Base-by-base conservation (phyloP, 1,140 invertebrate genomes). In the Drosophila lowei region DNA sequence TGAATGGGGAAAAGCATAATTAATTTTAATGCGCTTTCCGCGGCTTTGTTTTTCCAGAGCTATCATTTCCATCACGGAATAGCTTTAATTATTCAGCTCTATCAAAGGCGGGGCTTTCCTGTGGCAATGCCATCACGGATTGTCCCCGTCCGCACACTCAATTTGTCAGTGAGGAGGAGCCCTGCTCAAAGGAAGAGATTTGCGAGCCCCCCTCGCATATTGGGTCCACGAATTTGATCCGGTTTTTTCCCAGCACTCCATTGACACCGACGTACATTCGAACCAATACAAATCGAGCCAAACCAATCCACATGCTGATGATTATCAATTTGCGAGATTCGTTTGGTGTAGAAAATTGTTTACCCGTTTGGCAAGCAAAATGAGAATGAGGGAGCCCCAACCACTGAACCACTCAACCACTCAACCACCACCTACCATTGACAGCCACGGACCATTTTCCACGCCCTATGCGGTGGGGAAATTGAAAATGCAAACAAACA, bases 291-390 rank as follows among this genome's bases (percentile, higher is more conserved):
- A 18, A 15, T 1, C 56, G 47, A 44, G 15, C 47, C 23, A 16
- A 41, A 7, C 57, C 38, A 30, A 55, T 38, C 53, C 23, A 50
- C 58, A 63, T 44, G 46, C 63, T 50, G 72, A 65, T 79, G 76
- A 85, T 85, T 80, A 85, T 79, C 76, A 85, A 85, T 85, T 85
- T 85, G 56, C 56, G 52, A 77, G 63, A 73, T 60, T 76, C 59
- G 72, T 70, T 48, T 61, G 74, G 54, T 59, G 54, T 28, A 43
- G 54, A 50, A 68, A 79, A 84, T 81, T 68, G 70, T 62, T 73
- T 61, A 66, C 62, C 64, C 65, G 60, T 54, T 73, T 65, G 46
- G 41, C 53, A 61, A 57, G 21, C 57, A 34, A 41, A 57, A 25
- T 25, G 23, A 25, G 23, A 61, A 56, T 28, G 23, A 47, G 55